These are phyloP conservation scores for Hemiprocne comata DNA, from an alignment of 2,113 vertebrate genomes.

Conservation along the genomic window DNA sequence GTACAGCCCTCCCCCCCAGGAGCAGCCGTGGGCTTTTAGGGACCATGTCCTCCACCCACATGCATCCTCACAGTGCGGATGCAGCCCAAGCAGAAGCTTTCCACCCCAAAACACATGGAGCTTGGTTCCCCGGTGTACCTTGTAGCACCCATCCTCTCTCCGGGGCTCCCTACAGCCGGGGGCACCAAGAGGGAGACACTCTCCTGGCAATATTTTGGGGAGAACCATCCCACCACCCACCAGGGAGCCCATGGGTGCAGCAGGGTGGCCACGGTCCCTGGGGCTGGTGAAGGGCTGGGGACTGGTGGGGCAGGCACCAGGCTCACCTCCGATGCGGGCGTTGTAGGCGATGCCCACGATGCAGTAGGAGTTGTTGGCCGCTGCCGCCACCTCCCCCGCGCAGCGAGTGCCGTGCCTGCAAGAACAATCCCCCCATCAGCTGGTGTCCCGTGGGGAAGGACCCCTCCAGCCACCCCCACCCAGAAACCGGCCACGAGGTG, in stretches of 20 bases:
- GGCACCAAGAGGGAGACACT: neutral
- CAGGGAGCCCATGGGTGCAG: rapidly evolving
- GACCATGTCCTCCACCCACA: rapidly evolving
- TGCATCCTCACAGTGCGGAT: rapidly evolving
- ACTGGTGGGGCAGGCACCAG: neutral
- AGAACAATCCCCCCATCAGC: neutral
- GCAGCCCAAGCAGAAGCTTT: neutral
- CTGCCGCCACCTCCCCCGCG: slow-evolving; percentile 90
- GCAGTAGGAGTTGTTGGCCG: slow-evolving; percentile 91
- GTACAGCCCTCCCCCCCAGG: neutral
- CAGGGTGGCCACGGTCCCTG: neutral
- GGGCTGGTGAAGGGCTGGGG: neutral
- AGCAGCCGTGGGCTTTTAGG: neutral
- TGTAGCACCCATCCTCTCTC: neutral
- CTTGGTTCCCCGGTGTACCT: too few species aligned
- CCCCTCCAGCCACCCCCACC: neutral
- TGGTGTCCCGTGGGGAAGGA: rapidly evolving
- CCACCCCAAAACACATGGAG: neutral
- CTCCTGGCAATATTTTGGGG: neutral
- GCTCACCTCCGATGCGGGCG: slow-evolving; percentile 90
- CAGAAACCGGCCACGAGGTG: neutral
- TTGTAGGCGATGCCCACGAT: slow-evolving; percentile 92
- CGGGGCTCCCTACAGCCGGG: rapidly evolving
- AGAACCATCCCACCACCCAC: neutral
- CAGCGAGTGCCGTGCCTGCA: slow-evolving; percentile 91